A percentile compares a stretch with the other conserved stretches of the same genome.
Evolutionary conservation across 2,797 vertebrate genomes (phyloP).

Genomic region (Centroberyx gerrardi): DNA sequence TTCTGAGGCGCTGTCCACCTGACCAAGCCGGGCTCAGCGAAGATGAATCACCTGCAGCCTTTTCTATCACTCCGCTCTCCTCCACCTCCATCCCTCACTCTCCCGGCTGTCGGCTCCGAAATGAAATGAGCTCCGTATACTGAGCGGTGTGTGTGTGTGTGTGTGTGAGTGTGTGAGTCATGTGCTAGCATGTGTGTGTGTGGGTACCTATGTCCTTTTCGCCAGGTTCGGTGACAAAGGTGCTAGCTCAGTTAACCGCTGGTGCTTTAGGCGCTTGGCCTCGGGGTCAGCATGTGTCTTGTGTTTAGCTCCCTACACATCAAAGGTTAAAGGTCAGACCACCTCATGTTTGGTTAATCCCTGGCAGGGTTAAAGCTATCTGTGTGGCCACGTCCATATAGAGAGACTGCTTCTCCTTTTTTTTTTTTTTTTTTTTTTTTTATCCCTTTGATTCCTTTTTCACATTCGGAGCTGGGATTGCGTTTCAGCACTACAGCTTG

Average conservation of each 20-base stretch:
- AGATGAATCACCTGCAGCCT: slow-evolving; percentile 72
- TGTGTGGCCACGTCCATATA: slow-evolving; percentile 8
- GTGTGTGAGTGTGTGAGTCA: slow-evolving; percentile 44
- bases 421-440: no score
- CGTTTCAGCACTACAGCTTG: slow-evolving; percentile 26
- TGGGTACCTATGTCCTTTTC: neutral
- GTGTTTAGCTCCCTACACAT: neutral
- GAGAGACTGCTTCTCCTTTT: no score
- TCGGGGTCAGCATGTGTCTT: neutral
- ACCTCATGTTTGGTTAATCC: slow-evolving; percentile 1
- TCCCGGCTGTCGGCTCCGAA: slow-evolving; percentile 30
- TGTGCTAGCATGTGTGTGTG: neutral
- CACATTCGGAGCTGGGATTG: slow-evolving; percentile 2
- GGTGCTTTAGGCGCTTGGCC: neutral
- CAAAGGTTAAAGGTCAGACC: neutral
- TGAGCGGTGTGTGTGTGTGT: slow-evolving; percentile 14
- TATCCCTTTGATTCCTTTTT: slow-evolving; percentile 17
- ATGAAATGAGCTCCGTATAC: slow-evolving; percentile 40
- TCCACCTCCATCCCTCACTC: slow-evolving; percentile 43
- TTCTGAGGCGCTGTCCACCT: slow-evolving; percentile 68
- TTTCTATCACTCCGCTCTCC: slow-evolving; percentile 52
- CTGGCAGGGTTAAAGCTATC: neutral
- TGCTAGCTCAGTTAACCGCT: no score
- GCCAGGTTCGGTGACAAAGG: slow-evolving; percentile 1
- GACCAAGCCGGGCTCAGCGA: slow-evolving; percentile 54